phyloP scores from a whole-genome alignment of 1,140 invertebrate genomes.

The Drosophila obscura region DNA sequence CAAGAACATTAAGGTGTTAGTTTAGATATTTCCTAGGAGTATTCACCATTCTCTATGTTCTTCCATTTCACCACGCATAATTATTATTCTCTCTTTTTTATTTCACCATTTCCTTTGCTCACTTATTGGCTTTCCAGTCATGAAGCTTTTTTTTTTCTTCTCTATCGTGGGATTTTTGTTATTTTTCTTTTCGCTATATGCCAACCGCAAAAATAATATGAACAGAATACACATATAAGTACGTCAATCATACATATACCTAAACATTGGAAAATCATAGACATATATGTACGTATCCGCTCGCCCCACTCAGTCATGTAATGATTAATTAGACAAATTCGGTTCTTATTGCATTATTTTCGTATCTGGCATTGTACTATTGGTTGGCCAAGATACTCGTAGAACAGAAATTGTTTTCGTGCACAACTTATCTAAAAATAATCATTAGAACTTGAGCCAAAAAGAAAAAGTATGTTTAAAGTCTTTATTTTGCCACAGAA shows the following conservation, averaged over 20 bases:
- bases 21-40: constrained; percentile 1
- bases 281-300: neutral
- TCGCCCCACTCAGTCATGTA: constrained; percentile 39
- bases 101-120: constrained; percentile 4
- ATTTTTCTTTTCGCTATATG: constrained; percentile 14
- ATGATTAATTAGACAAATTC: constrained; percentile 58
- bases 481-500: constrained; percentile 31
- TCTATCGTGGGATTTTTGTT: constrained; percentile 18
- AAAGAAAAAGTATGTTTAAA: constrained; percentile 54
- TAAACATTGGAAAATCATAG: constrained; percentile 8
- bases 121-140: constrained; percentile 41
- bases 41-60: neutral
- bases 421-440: constrained; percentile 73
- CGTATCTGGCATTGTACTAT: constrained; percentile 22
- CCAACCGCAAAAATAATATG: constrained; percentile 26
- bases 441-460: constrained; percentile 74
- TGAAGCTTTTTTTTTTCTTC: constrained; percentile 30
- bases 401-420: constrained; percentile 30
- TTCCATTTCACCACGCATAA: too few species aligned
- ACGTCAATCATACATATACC: constrained; percentile 30
- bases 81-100: neutral
- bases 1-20: too few species aligned
- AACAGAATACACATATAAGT: constrained; percentile 7
- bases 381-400: constrained; percentile 14
- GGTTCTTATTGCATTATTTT: constrained; percentile 44